A percentile compares a stretch with the other conserved stretches of the same genome.
Evolutionary conservation across 2,888 invertebrate genomes (phyloP).

Genomic region (Dromius quadrimaculatus): DNA sequence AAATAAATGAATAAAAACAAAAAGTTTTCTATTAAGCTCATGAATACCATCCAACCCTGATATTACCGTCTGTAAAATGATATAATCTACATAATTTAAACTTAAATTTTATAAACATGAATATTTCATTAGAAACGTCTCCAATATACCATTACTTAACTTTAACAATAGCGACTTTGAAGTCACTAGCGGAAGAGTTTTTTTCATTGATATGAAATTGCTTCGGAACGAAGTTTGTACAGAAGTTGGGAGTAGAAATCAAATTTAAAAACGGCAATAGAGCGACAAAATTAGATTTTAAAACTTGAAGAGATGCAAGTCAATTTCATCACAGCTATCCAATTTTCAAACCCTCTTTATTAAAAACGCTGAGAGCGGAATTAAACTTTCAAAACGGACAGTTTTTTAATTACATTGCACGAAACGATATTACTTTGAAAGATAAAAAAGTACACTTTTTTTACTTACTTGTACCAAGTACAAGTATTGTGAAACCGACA

Average conservation of each 20-base stretch:
- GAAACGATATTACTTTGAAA: neutral
- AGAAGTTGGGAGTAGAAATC: conserved; percentile 1
- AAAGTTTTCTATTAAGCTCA: neutral
- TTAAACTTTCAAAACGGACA: neutral
- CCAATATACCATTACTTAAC: neutral
- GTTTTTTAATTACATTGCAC: neutral
- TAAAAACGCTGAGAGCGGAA: neutral
- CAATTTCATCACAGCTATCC: neutral
- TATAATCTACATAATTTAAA: conserved; percentile 15
- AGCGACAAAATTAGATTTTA: conserved; percentile 6
- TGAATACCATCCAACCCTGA: neutral
- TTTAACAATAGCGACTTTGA: neutral
- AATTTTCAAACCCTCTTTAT: conserved; percentile 1
- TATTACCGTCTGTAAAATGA: conserved; percentile 1
- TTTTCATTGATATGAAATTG: conserved; percentile 6
- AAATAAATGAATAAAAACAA: neutral
- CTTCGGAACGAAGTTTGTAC: conserved; percentile 9
- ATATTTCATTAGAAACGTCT: conserved; percentile 16
- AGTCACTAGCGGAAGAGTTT: neutral
- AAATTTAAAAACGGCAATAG: conserved; percentile 9
- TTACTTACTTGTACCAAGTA: too few relatives aligned
- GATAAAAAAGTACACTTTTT: neutral
- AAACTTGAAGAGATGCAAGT: conserved; percentile 1
- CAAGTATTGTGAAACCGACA: too few relatives aligned
- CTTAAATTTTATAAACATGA: conserved; percentile 20